phyloP scores from a whole-genome alignment of 1,140 invertebrate species.

The Aphidius gifuensis region DNA sequence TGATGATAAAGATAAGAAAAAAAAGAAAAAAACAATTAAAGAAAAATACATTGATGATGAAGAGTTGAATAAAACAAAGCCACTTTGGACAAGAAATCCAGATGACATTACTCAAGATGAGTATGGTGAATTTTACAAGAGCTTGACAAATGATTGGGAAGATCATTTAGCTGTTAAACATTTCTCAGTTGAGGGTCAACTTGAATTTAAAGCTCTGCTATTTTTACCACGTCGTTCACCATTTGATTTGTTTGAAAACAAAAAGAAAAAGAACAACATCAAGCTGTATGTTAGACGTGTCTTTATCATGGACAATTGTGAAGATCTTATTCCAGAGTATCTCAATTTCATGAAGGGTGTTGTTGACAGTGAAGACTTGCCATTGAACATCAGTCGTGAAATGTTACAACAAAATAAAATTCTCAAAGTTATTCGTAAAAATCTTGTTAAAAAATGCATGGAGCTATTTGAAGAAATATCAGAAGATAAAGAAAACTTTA shows the following conservation, averaged over 20 bases:
- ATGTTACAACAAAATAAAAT: conserved; percentile 99
- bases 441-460: conserved; percentile 97
- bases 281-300: conserved; percentile 95
- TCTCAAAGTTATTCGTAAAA: conserved; percentile 96
- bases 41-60: conserved; percentile 99
- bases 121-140: conserved; percentile 93
- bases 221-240: conserved; percentile 89
- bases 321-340: conserved; percentile 97
- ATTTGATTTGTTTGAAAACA: conserved; percentile 92
- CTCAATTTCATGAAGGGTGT: conserved; percentile 96
- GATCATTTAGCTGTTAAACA: conserved; percentile 88
- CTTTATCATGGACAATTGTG: conserved; percentile 99
- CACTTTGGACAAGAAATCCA: conserved; percentile 95
- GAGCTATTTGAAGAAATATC: conserved; percentile 94
- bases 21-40: conserved; percentile 84
- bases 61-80: conserved; percentile 94
- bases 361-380: conserved; percentile 97
- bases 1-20: conserved; percentile 78
- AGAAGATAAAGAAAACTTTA: conserved; percentile 96
- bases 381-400: conserved; percentile 97
- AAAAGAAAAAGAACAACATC: conserved; percentile 90
- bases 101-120: conserved; percentile 82
- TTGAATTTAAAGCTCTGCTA: conserved; percentile 94
- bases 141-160: conserved; percentile 84
- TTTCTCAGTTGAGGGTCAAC: conserved; percentile 97